phyloP scores from a whole-genome alignment of 2,113 vertebrate genomes.

The Halcyon senegalensis region DNA sequence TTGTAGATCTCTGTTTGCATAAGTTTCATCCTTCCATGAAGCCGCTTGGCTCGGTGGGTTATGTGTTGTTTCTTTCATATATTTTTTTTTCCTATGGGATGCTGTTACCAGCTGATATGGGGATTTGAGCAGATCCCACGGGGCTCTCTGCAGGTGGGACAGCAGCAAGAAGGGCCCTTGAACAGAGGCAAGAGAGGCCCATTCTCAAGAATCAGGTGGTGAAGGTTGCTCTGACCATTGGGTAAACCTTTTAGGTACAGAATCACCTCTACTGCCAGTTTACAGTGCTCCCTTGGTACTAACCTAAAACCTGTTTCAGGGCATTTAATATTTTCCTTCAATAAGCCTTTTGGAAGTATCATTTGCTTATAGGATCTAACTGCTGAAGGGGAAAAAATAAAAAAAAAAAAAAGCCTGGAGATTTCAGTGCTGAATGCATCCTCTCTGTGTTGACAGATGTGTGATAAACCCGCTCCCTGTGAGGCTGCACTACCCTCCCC shows the following conservation, averaged over 20 bases:
- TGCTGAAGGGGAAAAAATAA: background rate
- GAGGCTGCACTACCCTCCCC: background rate
- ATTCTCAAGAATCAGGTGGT: background rate
- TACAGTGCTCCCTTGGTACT: background rate
- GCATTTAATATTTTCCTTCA: background rate
- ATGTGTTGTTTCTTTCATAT: background rate
- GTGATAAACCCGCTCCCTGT: background rate
- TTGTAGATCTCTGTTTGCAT: background rate
- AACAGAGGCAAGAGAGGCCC: background rate
- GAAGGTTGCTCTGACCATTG: background rate
- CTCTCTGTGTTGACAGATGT: accelerated
- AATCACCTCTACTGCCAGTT: background rate
- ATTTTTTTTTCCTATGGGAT: background rate
- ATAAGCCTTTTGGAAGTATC: background rate
- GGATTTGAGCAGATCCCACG: background rate
- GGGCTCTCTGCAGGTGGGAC: background rate
- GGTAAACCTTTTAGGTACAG: background rate
- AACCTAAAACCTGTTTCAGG: background rate
- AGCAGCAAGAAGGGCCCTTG: background rate
- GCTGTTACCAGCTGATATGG: background rate
- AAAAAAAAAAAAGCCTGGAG: background rate
- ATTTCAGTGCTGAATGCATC: background rate
- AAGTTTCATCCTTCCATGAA: conserved; percentile 18
- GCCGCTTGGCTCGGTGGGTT: background rate
- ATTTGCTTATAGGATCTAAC: background rate